Percentiles rank a stretch among this genome's conserved stretches.
These are phyloP conservation scores for Drosophila peninsularis DNA, from an alignment of 2,888 invertebrate species.

Conservation along the genomic window DNA sequence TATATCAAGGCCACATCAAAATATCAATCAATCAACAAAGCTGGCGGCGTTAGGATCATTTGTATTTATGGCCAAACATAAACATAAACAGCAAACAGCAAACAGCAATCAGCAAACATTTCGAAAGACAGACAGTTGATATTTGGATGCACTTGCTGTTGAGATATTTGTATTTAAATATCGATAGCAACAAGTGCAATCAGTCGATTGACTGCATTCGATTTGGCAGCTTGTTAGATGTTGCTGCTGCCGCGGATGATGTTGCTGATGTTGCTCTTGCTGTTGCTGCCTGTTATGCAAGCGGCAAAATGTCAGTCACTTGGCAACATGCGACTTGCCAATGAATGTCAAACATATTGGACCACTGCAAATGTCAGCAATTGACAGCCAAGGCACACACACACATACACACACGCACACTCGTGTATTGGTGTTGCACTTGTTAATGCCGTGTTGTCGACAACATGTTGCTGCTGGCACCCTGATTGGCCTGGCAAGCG, in stretches of 20 bases:
- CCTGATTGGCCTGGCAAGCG: slow-evolving; percentile 74
- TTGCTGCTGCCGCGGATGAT: slow-evolving; percentile 42
- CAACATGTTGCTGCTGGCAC: slow-evolving; percentile 66
- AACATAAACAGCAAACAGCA: slow-evolving; percentile 37
- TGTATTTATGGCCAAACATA: slow-evolving; percentile 59
- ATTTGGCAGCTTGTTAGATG: slow-evolving; percentile 63
- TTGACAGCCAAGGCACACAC: slow-evolving; percentile 65
- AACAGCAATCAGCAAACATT: slow-evolving; percentile 16
- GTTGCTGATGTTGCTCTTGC: slow-evolving; percentile 28
- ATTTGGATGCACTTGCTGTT: slow-evolving; percentile 52
- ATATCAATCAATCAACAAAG: slow-evolving; percentile 77
- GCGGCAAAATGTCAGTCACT: slow-evolving; percentile 76
- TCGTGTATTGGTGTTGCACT: slow-evolving; percentile 50
- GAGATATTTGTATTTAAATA: slow-evolving; percentile 67
- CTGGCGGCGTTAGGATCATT: slow-evolving; percentile 50
- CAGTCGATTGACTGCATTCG: slow-evolving; percentile 72
- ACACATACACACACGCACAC: slow-evolving; percentile 14
- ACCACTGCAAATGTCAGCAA: slow-evolving; percentile 75
- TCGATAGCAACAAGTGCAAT: slow-evolving; percentile 73
- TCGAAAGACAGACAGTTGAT: slow-evolving; percentile 29
- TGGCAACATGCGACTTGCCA: slow-evolving; percentile 72
- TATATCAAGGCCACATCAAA: slow-evolving; percentile 24
- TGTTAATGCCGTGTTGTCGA: slow-evolving; percentile 53
- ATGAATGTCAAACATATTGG: slow-evolving; percentile 77
- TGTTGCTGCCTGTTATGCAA: slow-evolving; percentile 63